Percentiles rank a stretch among this genome's conserved stretches.
Conservation (phyloP, 2,888 invertebrate genomes). For the Alviniconcha strummeri region DNA sequence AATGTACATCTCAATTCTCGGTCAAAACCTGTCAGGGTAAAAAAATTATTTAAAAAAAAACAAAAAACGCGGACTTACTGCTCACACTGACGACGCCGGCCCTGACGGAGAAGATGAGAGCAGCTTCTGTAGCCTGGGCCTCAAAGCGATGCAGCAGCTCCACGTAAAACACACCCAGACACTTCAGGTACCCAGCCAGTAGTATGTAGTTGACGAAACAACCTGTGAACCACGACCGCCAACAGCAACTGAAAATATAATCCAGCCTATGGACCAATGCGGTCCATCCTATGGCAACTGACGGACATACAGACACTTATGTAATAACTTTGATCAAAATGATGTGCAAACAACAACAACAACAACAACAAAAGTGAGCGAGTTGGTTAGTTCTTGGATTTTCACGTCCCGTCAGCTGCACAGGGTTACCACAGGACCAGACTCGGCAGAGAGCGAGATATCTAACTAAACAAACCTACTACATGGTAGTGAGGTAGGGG, state of each 20-base stretch:
- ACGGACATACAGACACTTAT: not conserved
- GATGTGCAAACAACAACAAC: not conserved
- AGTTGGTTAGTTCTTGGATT: not conserved
- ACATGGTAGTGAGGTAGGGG: no score
- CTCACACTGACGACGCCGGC: not conserved
- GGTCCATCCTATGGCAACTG: not conserved
- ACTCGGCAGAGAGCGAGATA: no score
- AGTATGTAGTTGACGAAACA: not conserved
- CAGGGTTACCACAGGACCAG: no score
- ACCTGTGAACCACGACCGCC: not conserved
- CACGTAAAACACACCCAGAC: constrained; percentile 14
- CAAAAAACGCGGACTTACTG: not conserved
- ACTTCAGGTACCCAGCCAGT: not conserved
- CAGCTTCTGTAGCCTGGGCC: not conserved
- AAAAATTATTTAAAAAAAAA: not conserved
- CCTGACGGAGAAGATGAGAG: constrained; percentile 15
- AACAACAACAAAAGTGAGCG: not conserved
- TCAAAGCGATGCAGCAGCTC: not conserved
- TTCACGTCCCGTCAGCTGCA: no score
- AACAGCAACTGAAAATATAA: not conserved
- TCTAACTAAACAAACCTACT: no score
- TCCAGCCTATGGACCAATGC: no score
- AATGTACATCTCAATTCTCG: no score
- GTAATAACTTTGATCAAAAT: not conserved
- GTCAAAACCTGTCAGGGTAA: no score